phyloP scores from a whole-genome alignment of 2,888 invertebrate species.

The Mesoligia furuncula region DNA sequence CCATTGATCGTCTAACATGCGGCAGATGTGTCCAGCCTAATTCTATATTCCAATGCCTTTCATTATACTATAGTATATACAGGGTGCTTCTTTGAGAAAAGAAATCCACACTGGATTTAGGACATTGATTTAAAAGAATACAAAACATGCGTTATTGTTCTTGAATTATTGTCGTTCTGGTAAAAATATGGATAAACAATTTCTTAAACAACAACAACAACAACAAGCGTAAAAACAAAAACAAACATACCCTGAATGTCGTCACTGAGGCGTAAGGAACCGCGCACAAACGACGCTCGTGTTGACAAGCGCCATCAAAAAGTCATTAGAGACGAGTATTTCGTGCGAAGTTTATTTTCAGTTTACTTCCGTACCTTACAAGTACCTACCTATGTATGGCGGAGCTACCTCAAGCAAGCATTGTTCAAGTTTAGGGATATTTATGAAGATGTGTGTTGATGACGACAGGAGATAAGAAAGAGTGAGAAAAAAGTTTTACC shows the following conservation, averaged over 20 bases:
- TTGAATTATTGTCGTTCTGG: not conserved
- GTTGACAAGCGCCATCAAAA: conserved; percentile 55
- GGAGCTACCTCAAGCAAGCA: not conserved
- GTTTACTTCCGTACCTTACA: conserved; percentile 6
- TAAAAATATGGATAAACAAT: not conserved
- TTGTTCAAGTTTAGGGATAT: conserved; percentile 5
- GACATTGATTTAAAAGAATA: not conserved
- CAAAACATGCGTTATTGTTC: not conserved
- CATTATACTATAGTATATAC: not conserved
- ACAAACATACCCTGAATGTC: not conserved
- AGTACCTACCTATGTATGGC: not conserved
- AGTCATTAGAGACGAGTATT: conserved; percentile 46
- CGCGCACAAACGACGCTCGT: conserved; percentile 13
- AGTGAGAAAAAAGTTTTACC: not conserved
- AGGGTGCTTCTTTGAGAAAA: not conserved
- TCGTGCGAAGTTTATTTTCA: conserved; percentile 6
- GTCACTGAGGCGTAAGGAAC: conserved; percentile 10
- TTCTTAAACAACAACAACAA: not conserved
- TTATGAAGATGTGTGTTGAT: not conserved
- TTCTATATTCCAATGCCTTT: not conserved
- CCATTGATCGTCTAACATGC: too few relatives aligned
- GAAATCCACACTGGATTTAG: not conserved
- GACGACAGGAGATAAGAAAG: too few relatives aligned
- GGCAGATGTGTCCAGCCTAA: too few relatives aligned
- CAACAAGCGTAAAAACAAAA: not conserved